Base-by-base conservation (phyloP, 2,797 vertebrate species). In the Sebastes variabilis region DNA sequence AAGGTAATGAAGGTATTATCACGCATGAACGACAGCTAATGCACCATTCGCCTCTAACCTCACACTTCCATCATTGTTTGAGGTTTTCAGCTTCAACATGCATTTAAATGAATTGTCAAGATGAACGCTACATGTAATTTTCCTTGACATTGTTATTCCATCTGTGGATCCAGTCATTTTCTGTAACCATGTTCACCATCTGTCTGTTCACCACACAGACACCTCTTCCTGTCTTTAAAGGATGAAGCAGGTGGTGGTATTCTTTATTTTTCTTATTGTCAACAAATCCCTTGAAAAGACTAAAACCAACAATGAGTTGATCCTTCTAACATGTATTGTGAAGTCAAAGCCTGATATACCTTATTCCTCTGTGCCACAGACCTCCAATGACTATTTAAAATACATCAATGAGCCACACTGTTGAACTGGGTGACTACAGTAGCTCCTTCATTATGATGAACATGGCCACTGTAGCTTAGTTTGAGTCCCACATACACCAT, bases 1-100 rank as follows among this genome's bases (percentile, higher is more conserved):
- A 20, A 42, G 56, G 56, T 84, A 87, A 89, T 89, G 75, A 88
- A 77, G 58, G 72, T 67, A 52, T 77, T 80, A 56, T 80, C 69
- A 78, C 0, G 12, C 69, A 60, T 87, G 76, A 80, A 56, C 6
- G n/a, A 71, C 79, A 72, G 77, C 82, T 79, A 83, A 90, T 61
- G 54, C 58, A 59, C 61, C 59, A 6, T 74, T 85, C 82, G 82
- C 87, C 82, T 77, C 65, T 74, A 27, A 87, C 82, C 81, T 72
- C 58, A n/a, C 73, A 27, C 64, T 72, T 87, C 66, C 76, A 72
- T 73, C 66, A 73, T 6, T 75, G 78, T 84, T 59, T 56, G 56
- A 92, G 70, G 32, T 22, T 58, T 72, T 81, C 70, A 55, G 64
- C 81, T 55, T 69, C 65, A 56, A 60, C 38, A 18, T 25, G 62